Evolutionary conservation across 2,888 invertebrate genomes (phyloP).

Genomic region (Melanophora roralis): DNA sequence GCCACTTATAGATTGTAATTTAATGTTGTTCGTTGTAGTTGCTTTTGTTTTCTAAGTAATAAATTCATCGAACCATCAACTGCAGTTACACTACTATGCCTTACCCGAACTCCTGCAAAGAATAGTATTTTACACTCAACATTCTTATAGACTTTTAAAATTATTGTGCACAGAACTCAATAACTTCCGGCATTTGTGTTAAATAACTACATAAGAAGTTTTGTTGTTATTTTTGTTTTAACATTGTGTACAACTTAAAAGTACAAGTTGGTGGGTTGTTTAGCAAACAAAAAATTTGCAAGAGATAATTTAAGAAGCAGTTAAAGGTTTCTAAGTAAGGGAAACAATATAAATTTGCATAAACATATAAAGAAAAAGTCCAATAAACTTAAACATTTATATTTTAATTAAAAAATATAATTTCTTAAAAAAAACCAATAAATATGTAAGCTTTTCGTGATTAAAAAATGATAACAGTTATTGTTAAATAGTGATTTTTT

Average conservation of each 20-base stretch:
- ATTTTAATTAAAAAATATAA: too few relatives aligned
- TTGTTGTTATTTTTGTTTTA: conserved; percentile 25
- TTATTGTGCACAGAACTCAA: conserved; percentile 66
- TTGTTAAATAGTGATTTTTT: conserved; percentile 17
- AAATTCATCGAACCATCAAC: conserved; percentile 74
- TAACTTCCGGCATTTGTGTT: conserved; percentile 69
- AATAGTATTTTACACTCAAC: conserved; percentile 28
- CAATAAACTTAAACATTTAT: too few relatives aligned
- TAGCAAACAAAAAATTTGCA: conserved; percentile 36
- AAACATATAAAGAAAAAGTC: background rate
- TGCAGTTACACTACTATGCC: conserved; percentile 52
- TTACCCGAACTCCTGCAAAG: conserved; percentile 19
- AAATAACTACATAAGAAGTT: conserved; percentile 60
- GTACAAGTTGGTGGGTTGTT: conserved; percentile 26
- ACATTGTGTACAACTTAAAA: conserved; percentile 5
- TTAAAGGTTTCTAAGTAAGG: background rate
- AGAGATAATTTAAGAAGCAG: conserved; percentile 32
- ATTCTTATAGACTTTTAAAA: conserved; percentile 42
- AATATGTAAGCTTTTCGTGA: too few relatives aligned
- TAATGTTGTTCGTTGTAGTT: conserved; percentile 60
- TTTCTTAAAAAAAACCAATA: too few relatives aligned
- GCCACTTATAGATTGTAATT: conserved; percentile 57
- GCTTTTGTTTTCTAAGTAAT: conserved; percentile 67
- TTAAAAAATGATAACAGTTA: background rate
- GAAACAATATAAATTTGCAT: background rate